Evolutionary conservation across 2,797 vertebrate species (phyloP).

Genomic region (Darevskia mixta): DNA sequence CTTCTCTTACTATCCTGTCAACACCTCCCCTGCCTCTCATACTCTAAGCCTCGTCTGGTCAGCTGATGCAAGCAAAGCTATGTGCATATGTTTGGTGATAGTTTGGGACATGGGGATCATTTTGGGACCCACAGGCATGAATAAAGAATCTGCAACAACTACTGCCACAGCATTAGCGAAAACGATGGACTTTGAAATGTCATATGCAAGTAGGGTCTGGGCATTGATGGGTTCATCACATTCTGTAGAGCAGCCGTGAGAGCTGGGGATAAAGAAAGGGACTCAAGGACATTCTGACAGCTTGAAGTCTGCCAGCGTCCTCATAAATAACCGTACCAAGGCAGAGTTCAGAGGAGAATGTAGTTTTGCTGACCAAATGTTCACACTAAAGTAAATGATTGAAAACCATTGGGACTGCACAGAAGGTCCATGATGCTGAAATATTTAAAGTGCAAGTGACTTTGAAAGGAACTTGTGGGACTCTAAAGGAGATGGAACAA

Average conservation of each 20-base stretch:
- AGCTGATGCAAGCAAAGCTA: slow-evolving; percentile 44
- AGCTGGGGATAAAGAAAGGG: slow-evolving; percentile 35
- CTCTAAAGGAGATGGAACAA: slow-evolving; percentile 71
- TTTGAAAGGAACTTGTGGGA: slow-evolving; percentile 70
- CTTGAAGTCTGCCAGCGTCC: slow-evolving; percentile 56
- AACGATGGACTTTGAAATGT: slow-evolving; percentile 57
- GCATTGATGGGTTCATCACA: background rate
- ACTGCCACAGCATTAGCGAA: slow-evolving; percentile 26
- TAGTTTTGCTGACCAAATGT: slow-evolving; percentile 59
- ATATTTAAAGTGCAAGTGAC: slow-evolving; percentile 72
- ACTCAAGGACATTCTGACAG: slow-evolving; percentile 43
- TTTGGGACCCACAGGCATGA: slow-evolving; percentile 35
- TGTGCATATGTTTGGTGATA: slow-evolving; percentile 48
- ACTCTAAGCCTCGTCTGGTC: slow-evolving; percentile 43
- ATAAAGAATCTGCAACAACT: slow-evolving; percentile 40
- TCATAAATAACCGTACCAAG: slow-evolving; percentile 62
- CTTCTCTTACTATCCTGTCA: background rate
- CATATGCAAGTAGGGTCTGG: slow-evolving; percentile 36
- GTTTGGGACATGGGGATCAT: slow-evolving; percentile 51
- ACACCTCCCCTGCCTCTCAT: background rate
- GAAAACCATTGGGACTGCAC: slow-evolving; percentile 71
- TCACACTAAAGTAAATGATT: slow-evolving; percentile 71
- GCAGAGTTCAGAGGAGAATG: slow-evolving; percentile 62
- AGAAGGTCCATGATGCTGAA: slow-evolving; percentile 68
- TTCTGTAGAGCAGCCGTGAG: slow-evolving; percentile 18